These are phyloP conservation scores for Paradisaea rubra DNA, from an alignment of 2,113 vertebrate genomes.

Conservation along the genomic window DNA sequence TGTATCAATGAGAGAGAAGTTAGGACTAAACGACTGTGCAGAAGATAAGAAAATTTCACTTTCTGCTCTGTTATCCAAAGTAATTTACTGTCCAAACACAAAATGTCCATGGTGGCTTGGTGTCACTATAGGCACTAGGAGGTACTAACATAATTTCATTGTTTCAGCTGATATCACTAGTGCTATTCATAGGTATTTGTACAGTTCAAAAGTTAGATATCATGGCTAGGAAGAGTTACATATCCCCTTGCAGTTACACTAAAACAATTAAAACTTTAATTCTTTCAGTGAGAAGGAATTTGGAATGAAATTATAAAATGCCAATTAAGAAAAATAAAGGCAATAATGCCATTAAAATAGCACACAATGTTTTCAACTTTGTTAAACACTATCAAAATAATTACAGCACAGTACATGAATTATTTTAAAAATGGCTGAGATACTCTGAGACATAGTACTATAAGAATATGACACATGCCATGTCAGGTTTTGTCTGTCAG, in stretches of 20 bases:
- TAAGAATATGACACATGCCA: background rate
- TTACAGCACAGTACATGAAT: background rate
- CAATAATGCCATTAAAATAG: background rate
- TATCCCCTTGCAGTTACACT: background rate
- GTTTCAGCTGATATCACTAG: background rate
- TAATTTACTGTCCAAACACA: background rate
- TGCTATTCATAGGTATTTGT: background rate
- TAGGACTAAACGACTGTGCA: background rate
- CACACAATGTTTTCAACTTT: background rate
- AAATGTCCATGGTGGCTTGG: background rate
- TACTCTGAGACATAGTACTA: background rate
- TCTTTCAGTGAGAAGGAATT: background rate
- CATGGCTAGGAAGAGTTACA: background rate
- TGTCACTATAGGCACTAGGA: background rate
- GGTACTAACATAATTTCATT: background rate
- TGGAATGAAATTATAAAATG: background rate
- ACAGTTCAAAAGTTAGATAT: background rate
- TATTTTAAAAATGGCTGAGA: background rate
- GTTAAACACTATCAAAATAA: background rate
- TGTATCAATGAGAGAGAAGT: background rate
- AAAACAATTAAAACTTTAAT: background rate
- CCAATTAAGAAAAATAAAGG: background rate
- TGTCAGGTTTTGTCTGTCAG: background rate
- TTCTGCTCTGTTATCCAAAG: background rate
- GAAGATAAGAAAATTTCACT: background rate